Conservation (phyloP, 2,888 invertebrate genomes). For the Tricholauxania praeusta region DNA sequence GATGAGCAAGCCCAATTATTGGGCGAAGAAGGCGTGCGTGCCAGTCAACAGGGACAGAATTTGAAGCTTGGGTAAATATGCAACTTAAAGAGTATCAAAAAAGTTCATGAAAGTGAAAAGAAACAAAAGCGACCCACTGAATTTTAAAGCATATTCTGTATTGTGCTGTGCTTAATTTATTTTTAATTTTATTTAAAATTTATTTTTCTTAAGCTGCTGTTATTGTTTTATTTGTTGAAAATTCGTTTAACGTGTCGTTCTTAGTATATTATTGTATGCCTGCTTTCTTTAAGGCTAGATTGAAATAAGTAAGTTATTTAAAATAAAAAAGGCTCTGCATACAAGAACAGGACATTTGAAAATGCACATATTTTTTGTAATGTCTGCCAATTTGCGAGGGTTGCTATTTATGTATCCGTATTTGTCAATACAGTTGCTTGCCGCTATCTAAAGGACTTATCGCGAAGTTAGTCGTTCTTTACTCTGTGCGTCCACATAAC, state of each 20-base stretch:
- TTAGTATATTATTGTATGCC: conserved; percentile 34
- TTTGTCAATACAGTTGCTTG: too few species aligned
- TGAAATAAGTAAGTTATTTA: conserved; percentile 20
- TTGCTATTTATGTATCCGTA: too few species aligned
- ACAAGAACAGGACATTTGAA: conserved; percentile 45
- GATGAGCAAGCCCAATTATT: conserved; percentile 96
- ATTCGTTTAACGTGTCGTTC: conserved; percentile 12
- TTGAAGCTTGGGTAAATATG: conserved; percentile 95
- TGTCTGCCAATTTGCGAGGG: not conserved
- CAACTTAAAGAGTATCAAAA: conserved; percentile 41
- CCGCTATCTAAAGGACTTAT: too few species aligned
- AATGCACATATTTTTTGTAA: conserved; percentile 56
- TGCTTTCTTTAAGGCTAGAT: conserved; percentile 28
- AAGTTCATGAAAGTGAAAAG: conserved; percentile 34
- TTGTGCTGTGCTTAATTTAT: too few species aligned
- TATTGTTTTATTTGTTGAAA: conserved; percentile 24
- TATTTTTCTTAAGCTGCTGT: conserved; percentile 25
- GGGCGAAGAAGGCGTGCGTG: conserved; percentile 95
- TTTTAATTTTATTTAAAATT: too few species aligned
- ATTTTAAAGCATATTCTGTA: too few species aligned
- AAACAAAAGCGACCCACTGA: not conserved
- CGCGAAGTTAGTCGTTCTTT: too few species aligned
- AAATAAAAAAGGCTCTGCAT: conserved; percentile 15
- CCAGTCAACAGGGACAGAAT: conserved; percentile 84
- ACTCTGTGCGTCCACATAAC: too few species aligned